Conservation (phyloP, 2,113 vertebrate species). For the Platichthys stellatus region DNA sequence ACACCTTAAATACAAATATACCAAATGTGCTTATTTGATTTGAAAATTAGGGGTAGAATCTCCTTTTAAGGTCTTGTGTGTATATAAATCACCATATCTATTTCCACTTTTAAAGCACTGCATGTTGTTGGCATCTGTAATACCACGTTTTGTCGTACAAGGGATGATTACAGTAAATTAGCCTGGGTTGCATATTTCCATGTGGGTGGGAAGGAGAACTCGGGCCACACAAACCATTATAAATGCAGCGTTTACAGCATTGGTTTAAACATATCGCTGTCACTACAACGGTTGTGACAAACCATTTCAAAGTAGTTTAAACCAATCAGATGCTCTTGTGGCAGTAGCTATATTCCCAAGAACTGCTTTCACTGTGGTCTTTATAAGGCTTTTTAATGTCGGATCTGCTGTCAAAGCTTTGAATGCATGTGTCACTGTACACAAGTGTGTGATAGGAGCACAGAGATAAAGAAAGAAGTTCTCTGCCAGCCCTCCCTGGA, state of each 20-base stretch:
- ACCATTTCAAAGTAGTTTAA: constrained; percentile 2
- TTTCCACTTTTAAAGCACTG: neutral
- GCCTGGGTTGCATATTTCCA: constrained; percentile 2
- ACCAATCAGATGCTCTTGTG: neutral
- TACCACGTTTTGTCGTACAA: constrained; percentile 1
- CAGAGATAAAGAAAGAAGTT: neutral
- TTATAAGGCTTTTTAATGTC: neutral
- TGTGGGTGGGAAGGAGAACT: constrained; percentile 21
- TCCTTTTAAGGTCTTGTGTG: constrained; percentile 1
- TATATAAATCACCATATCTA: constrained; percentile 12
- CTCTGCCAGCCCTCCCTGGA: neutral
- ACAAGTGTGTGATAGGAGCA: neutral
- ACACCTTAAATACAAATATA: neutral
- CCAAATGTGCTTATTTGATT: neutral
- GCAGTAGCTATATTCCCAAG: neutral
- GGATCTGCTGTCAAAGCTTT: neutral
- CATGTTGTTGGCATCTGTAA: constrained; percentile 3
- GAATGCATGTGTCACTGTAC: neutral
- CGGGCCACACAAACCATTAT: constrained; percentile 10
- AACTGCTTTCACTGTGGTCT: neutral
- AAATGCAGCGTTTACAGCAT: constrained; percentile 6
- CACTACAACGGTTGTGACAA: neutral
- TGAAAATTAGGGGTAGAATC: neutral
- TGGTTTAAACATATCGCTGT: constrained; percentile 13
- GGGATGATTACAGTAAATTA: constrained; percentile 24